These are phyloP conservation scores for Fragum fragum DNA, from an alignment of 2,888 invertebrate genomes.

Conservation along the genomic window DNA sequence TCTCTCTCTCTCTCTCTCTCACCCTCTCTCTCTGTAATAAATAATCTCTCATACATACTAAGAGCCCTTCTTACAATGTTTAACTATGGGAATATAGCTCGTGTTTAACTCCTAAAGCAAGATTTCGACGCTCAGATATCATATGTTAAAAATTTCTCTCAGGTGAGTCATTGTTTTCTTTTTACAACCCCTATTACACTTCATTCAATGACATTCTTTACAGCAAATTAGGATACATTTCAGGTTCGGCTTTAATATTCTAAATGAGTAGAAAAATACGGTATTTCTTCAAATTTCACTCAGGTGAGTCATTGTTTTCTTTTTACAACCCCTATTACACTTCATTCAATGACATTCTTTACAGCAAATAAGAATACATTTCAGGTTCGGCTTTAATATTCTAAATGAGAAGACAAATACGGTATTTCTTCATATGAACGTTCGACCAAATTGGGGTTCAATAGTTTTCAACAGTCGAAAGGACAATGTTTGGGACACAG, in stretches of 20 bases:
- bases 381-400: background rate
- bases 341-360: too few relatives aligned
- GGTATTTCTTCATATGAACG: background rate
- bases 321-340: too few relatives aligned
- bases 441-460: background rate
- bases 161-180: too few relatives aligned
- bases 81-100: too few relatives aligned
- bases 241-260: background rate
- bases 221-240: background rate
- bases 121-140: too few relatives aligned
- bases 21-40: too few relatives aligned
- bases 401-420: background rate
- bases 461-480: background rate
- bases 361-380: background rate
- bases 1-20: conserved; percentile 18
- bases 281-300: too few relatives aligned
- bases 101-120: too few relatives aligned
- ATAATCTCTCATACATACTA: background rate
- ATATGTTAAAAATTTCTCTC: too few relatives aligned
- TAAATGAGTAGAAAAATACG: background rate
- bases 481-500: background rate
- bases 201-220: too few relatives aligned
- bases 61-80: background rate
- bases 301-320: too few relatives aligned
- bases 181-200: too few relatives aligned